Evolutionary conservation across 2,888 invertebrate genomes (phyloP), one percentile per base, ranked within the genome.

Genomic region (Meta bourneti): DNA sequence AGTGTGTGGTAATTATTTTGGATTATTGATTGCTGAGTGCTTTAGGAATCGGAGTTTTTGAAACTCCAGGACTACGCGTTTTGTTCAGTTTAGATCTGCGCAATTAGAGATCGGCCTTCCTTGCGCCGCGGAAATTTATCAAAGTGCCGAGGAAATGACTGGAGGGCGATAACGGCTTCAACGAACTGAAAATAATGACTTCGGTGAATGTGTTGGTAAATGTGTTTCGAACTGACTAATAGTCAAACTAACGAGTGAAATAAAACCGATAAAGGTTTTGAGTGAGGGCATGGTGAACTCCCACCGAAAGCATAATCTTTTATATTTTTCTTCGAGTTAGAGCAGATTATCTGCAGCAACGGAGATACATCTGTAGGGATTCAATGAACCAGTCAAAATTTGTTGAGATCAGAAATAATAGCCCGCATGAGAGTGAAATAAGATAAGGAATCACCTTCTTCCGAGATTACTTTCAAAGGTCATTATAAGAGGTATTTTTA

Each of bases 131-230:
- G 49, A 51, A 69, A 84, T 84, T 75, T 74, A 84, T 75, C 61
- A 61, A 51, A 52, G 19, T 20, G 16, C 52, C 61, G 83, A 71
- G 80, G 69, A 80, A 80, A 80, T 61, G 61, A 61, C 49, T 84
- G 52, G 54, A 83, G 61, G 61, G 75, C 61, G 84, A 84, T 84
- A 84, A 84, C 75, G 75, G 54, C 84, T 84, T 74, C 75, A 84
- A 84, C 84, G 84, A 84, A 84, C 75, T 61, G 84, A 74, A 61
- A 61, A 84, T 84, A 84, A 84, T 84, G 84, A 75, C 75, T 75
- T 13, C 48, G 48, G 84, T 54, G 84, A 83, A 83, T 83, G 83
- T 72, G 72, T 83, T 72, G 52, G 83, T 52, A 83, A 83, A 83
- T 83, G 83, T 34, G 83, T 54, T 83, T 81, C 49, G 49, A 70